A percentile compares a stretch with the other conserved stretches of the same genome.
Evolutionary conservation across 1,140 invertebrate genomes (phyloP).

Genomic region (Luehdorfia chinensis): DNA sequence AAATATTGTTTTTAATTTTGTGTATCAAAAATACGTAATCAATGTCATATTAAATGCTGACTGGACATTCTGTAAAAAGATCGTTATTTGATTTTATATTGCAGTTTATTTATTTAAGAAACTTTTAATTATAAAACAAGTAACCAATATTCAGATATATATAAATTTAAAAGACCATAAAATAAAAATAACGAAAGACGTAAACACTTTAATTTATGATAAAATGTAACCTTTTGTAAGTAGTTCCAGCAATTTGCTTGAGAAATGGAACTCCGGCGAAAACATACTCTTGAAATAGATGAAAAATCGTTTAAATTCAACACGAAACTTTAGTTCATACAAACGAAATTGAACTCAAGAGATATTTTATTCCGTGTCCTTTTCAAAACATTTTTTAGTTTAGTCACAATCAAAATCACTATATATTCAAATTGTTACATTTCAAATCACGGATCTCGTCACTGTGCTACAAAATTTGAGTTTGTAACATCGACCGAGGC

Average conservation of each 20-base stretch:
- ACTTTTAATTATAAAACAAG: too few relatives aligned
- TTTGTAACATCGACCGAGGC: conserved; percentile 39
- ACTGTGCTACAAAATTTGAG: conserved; percentile 27
- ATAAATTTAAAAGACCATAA: background rate
- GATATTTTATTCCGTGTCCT: too few relatives aligned
- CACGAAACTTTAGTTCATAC: conserved; percentile 27
- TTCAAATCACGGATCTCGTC: too few relatives aligned
- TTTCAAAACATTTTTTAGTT: too few relatives aligned
- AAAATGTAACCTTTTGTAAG: conserved; percentile 52
- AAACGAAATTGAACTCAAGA: conserved; percentile 1
- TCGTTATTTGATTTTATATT: conserved; percentile 8
- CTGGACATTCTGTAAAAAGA: background rate
- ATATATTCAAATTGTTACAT: too few relatives aligned
- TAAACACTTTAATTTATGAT: too few relatives aligned
- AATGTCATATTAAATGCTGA: conserved; percentile 12
- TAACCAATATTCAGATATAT: too few relatives aligned
- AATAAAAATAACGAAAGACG: background rate
- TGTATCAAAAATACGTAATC: conserved; percentile 7
- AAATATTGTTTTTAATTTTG: conserved; percentile 8
- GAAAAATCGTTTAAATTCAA: too few relatives aligned
- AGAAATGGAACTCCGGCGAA: conserved; percentile 63
- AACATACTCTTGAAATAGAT: conserved; percentile 37
- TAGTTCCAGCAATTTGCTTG: conserved; percentile 64
- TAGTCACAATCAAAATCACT: too few relatives aligned
- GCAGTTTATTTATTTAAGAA: conserved; percentile 1